Conservation (phyloP, 1,140 invertebrate genomes). For the Ridgeia piscesae region DNA sequence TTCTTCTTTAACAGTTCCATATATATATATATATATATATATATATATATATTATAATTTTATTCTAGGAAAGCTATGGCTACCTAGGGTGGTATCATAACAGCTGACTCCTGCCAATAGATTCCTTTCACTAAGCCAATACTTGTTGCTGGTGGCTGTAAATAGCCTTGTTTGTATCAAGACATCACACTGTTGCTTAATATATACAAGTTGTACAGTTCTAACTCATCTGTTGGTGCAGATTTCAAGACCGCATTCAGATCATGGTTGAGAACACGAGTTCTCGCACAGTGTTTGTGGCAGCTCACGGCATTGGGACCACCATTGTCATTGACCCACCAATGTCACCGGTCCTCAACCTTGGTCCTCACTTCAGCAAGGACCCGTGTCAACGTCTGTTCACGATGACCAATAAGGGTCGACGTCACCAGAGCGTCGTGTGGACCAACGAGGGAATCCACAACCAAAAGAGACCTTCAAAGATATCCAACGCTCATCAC, state of each 20-base stretch:
- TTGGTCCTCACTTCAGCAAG: slow-evolving; percentile 56
- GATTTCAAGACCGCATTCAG: slow-evolving; percentile 56
- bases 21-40: too few relatives aligned
- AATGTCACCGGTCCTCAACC: slow-evolving; percentile 46
- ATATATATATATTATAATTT: too few relatives aligned
- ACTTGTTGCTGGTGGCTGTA: neutral
- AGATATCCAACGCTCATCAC: neutral
- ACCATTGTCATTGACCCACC: slow-evolving; percentile 54
- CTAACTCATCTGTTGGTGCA: slow-evolving; percentile 25
- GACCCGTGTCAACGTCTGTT: slow-evolving; percentile 46
- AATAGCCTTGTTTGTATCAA: neutral
- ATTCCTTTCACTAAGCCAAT: neutral
- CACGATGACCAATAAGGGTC: slow-evolving; percentile 54
- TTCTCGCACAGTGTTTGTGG: slow-evolving; percentile 44
- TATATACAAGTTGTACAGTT: neutral
- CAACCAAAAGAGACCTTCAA: slow-evolving; percentile 41
- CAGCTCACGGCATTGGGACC: slow-evolving; percentile 53
- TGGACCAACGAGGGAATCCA: slow-evolving; percentile 43
- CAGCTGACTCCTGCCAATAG: neutral
- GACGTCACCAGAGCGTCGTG: slow-evolving; percentile 55
- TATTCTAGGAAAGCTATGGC: neutral
- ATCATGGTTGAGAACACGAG: slow-evolving; percentile 52
- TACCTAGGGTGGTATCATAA: neutral
- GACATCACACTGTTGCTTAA: neutral
- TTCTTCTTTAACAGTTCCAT: neutral